Base-by-base conservation (phyloP, 2,888 invertebrate genomes). In the Tipula confusa region DNA sequence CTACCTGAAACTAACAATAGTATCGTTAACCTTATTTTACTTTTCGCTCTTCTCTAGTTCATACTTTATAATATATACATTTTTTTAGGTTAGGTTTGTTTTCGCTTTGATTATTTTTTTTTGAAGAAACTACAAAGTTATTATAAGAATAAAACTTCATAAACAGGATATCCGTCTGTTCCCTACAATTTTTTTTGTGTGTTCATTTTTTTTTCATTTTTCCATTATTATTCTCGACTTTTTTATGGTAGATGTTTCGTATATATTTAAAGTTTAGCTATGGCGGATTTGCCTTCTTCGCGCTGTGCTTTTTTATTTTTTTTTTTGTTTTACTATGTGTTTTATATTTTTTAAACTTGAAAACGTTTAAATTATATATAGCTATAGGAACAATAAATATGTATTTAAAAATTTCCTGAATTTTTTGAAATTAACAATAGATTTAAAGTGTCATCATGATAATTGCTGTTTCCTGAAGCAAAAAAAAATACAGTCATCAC, bases 131-230 rank as follows among this genome's bases (percentile, higher is more conserved):
- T 64, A 64, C 64, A 64, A 64, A 64, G 64, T 64, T 64, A 64
- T 64, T 64, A 64, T 64, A 64, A 64, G 24, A 43, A 43, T 43
- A 64, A 64, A 64, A 64, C 24, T 64, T 64, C 64, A 64, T 24
- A 64, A 64, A 24, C 64, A 64, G 64, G 64, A 64, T 64, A 64
- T 64, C 64, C 64, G 64, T 64, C 64, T 64, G 64, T 64, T 64
- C 64, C 64, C 64, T 64, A 64, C 24, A 64, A 64, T 64, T 64
- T 64, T 64, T 64, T 43, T 64, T 64, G n/a, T n/a, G n/a, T n/a
- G n/a, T n/a, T n/a, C n/a, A n/a, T n/a, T n/a, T n/a, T n/a, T 24
- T 64, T 9, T 64, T 64, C 24, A 64, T 64, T 64, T 64, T 64
- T 64, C 64, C 64, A 64, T 64, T 64, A 64, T 64, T 64, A 64